Evolutionary conservation across 2,888 invertebrate species (phyloP), one percentile per base, ranked within the genome.

Genomic region (Theretra japonica): DNA sequence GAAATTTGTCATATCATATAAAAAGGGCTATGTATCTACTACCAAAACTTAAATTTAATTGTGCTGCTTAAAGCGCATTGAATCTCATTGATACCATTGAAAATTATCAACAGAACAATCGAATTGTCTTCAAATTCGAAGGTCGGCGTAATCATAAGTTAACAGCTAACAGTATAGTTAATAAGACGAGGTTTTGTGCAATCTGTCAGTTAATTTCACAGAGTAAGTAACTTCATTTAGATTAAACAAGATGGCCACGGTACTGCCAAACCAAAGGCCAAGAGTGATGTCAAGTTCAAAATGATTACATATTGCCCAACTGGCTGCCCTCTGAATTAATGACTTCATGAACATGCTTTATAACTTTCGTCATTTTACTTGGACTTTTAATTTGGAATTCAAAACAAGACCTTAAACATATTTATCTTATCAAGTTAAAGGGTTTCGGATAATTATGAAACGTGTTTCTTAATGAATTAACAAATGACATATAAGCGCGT

Each of bases 231-330:
- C 60, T 60, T 33, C 60, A 33, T 60, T 60, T 60, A 60, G 30
- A 60, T 33, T 60, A 33, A 33, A 62, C 41, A 65, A 48, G 48
- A 23, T 23, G 48, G 48, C 41, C 33, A 41, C 48, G n/a, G 48
- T 25, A 19, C 60, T 17, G 50, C 23, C 21, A 60, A 57, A 19
- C 25, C 17, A 53, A 58, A 68, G 50, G 68, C 23, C 30, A 48
- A 69, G 60, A 73, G 72, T 72, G 73, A 76, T 75, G 76, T 76
- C 77, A 77, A 76, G 77, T 76, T 76, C 73, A 72, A 23, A 68
- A 73, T 72, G 70, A 72, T 70, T 33, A 70, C 25, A 59, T n/a
- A 56, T 30, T 56, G 50, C 21, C 50, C 19, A 73, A 72, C 68
- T 62, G 69, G 71, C 62, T 57, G 71, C 73, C 73, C 69, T 73